Percentiles rank a stretch among this genome's conserved stretches.
These are phyloP conservation scores for Chiroxiphia lanceolata DNA, from an alignment of 2,797 vertebrate species.

Conservation along the genomic window DNA sequence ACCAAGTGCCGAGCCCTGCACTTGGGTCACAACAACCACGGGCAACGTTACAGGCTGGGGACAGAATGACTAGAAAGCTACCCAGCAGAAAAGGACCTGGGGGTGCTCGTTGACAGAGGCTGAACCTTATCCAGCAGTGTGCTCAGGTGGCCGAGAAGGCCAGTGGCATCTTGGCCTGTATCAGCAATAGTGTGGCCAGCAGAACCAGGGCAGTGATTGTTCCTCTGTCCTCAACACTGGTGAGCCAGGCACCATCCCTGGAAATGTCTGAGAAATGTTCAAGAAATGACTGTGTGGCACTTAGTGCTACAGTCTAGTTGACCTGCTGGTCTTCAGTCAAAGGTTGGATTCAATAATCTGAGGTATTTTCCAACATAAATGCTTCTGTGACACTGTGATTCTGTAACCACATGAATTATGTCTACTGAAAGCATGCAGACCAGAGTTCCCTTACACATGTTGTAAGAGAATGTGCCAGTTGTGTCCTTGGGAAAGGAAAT, in stretches of 20 bases:
- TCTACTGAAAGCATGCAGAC: background rate
- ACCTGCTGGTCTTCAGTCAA: background rate
- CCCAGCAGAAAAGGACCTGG: background rate
- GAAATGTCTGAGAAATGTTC: background rate
- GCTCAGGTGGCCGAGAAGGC: background rate
- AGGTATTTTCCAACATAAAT: background rate
- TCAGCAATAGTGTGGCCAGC: background rate
- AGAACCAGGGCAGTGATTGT: background rate
- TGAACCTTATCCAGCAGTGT: background rate
- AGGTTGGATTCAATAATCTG: background rate
- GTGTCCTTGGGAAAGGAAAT: background rate
- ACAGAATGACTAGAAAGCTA: background rate
- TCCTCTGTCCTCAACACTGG: accelerated
- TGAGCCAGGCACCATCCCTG: background rate
- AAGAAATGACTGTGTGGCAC: background rate
- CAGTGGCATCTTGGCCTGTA: background rate
- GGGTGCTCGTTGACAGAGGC: background rate
- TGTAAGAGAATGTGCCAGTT: background rate
- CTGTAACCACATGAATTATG: background rate
- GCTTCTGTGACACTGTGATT: background rate
- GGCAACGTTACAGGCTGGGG: background rate
- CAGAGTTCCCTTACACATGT: background rate
- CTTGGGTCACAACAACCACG: background rate
- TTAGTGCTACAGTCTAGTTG: background rate
- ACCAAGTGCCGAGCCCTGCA: background rate